These are phyloP conservation scores for Diorhabda sublineata DNA, from an alignment of 1,140 invertebrate genomes.

Conservation along the genomic window DNA sequence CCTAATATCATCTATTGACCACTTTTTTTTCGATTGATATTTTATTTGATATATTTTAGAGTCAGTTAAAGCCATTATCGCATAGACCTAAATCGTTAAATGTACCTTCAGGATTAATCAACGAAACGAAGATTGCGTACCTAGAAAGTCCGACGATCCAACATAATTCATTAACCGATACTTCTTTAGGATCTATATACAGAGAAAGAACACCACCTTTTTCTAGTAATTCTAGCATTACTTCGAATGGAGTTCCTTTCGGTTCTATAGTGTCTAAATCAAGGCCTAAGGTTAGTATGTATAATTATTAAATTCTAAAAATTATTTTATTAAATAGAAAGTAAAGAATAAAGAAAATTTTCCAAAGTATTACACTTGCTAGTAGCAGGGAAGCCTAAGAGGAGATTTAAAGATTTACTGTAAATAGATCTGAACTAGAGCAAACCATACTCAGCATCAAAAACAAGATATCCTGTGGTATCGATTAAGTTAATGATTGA, in stretches of 20 bases:
- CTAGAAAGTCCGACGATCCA: constrained; percentile 28
- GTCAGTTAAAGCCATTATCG: constrained; percentile 21
- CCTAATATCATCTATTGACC: no score
- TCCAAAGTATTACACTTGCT: no score
- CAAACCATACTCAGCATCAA: no score
- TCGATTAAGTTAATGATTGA: no score
- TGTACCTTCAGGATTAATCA: constrained; percentile 33
- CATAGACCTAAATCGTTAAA: constrained; percentile 38
- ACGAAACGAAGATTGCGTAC: constrained; percentile 33
- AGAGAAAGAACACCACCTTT: constrained; percentile 40
- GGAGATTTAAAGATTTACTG: no score
- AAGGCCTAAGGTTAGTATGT: constrained; percentile 5
- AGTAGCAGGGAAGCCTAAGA: no score
- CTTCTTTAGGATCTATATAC: constrained; percentile 31
- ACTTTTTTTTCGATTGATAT: no score
- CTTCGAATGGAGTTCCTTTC: constrained; percentile 19
- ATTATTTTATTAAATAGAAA: no score
- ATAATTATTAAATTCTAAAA: no score
- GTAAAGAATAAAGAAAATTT: no score
- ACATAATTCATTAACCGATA: constrained; percentile 27
- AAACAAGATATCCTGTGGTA: no score
- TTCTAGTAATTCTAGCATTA: constrained; percentile 31
- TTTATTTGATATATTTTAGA: constrained; percentile 10
- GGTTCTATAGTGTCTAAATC: constrained; percentile 6
- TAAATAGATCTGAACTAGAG: no score